Conservation (phyloP, 2,888 invertebrate species). For the Troides oblongomaculatus region DNA sequence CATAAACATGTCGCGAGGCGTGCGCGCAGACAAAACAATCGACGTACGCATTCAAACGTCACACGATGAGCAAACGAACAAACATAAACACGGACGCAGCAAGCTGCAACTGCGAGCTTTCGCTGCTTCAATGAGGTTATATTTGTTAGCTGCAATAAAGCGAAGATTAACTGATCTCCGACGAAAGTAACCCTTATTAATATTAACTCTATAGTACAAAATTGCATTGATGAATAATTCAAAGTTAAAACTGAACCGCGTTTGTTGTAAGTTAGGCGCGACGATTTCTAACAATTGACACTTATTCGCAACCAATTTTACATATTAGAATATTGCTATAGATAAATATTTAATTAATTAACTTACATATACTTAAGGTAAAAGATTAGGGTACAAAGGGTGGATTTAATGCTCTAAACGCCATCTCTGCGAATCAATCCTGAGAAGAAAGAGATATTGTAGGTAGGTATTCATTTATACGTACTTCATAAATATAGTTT, state of each 20-base stretch:
- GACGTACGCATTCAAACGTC: constrained; percentile 40
- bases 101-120: constrained; percentile 16
- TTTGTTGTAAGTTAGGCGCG: constrained; percentile 4
- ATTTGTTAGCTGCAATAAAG: constrained; percentile 22
- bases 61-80: constrained; percentile 40
- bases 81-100: constrained; percentile 32
- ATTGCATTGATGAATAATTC: neutral
- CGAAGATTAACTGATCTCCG: constrained; percentile 1
- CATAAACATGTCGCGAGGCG: constrained; percentile 21
- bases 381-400: no score
- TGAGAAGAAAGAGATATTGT: no score
- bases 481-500: no score
- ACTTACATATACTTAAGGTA: no score
- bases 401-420: no score
- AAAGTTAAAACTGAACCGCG: constrained; percentile 1
- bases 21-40: constrained; percentile 55
- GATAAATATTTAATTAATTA: no score
- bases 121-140: constrained; percentile 23
- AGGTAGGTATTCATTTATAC: no score
- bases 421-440: no score
- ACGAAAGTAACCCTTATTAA: constrained; percentile 9
- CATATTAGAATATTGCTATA: no score
- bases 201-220: neutral
- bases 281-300: constrained; percentile 9
- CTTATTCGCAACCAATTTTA: constrained; percentile 12